Conservation (phyloP, 2,113 vertebrate species). For the Gallinago undulata region DNA sequence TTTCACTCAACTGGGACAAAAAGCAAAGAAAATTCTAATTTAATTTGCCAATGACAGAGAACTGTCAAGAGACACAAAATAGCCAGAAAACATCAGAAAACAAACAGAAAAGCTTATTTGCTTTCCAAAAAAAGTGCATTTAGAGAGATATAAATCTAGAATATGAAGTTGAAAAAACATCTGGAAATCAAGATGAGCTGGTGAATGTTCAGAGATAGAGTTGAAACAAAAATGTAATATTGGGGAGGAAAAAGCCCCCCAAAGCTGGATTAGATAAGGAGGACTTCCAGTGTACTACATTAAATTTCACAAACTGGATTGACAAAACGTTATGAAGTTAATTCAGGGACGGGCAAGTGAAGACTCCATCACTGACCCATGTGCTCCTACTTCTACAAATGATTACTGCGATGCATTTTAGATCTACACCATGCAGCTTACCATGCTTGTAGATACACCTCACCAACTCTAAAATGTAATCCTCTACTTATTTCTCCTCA, state of each 20-base stretch:
- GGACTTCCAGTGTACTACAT: not conserved
- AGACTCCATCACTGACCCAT: not conserved
- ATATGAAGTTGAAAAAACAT: not conserved
- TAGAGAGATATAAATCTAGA: not conserved
- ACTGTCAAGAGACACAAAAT: not conserved
- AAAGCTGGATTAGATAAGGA: not conserved
- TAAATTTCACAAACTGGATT: not conserved
- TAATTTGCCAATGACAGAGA: not conserved
- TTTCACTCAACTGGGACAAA: not conserved
- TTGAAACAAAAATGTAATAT: not conserved
- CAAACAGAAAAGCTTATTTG: not conserved
- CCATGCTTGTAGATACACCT: not conserved
- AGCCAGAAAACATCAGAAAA: not conserved
- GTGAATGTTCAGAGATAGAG: not conserved
- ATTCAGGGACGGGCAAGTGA: not conserved
- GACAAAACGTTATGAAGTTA: not conserved
- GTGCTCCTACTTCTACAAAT: not conserved
- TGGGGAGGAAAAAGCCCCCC: accelerated
- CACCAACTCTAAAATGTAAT: not conserved
- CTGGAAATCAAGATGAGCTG: not conserved
- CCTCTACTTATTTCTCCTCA: not conserved
- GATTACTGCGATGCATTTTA: not conserved
- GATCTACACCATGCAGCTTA: not conserved
- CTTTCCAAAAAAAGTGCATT: not conserved
- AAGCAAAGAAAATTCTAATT: not conserved